Conservation (phyloP, 2,888 invertebrate species). For the Harpagoxenus sublaevis region DNA sequence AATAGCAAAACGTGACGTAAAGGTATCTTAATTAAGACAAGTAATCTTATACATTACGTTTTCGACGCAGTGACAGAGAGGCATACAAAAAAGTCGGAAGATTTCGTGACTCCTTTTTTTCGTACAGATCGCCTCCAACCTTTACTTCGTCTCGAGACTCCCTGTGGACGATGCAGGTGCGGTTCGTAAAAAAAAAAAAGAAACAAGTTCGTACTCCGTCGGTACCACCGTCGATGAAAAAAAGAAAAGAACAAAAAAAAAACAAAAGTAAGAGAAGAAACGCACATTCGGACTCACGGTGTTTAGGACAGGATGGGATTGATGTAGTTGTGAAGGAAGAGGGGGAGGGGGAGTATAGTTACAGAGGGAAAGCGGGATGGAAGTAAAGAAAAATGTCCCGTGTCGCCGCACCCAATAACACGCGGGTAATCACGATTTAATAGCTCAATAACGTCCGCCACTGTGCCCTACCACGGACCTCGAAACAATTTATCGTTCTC, state of each 20-base stretch:
- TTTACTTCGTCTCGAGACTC: slow-evolving; percentile 26
- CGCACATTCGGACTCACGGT: slow-evolving; percentile 18
- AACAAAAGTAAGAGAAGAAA: slow-evolving; percentile 10
- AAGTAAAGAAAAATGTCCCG: slow-evolving; percentile 71
- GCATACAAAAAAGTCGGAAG: neutral
- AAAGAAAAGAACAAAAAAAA: neutral
- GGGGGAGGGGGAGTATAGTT: neutral
- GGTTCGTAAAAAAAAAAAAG: slow-evolving; percentile 38
- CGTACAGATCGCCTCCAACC: neutral
- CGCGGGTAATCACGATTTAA: slow-evolving; percentile 84
- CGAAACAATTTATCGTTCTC: slow-evolving; percentile 82
- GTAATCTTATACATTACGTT: slow-evolving; percentile 16
- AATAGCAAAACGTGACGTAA: neutral
- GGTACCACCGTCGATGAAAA: slow-evolving; percentile 23
- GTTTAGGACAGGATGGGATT: slow-evolving; percentile 15
- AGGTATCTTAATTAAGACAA: neutral
- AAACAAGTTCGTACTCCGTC: slow-evolving; percentile 37
- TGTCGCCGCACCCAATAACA: slow-evolving; percentile 83
- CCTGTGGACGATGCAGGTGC: slow-evolving; percentile 39
- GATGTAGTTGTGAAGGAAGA: neutral
- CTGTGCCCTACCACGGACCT: slow-evolving; percentile 74
- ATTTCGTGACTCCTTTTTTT: slow-evolving; percentile 7
- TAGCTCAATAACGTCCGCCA: slow-evolving; percentile 83
- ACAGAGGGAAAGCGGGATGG: slow-evolving; percentile 2
- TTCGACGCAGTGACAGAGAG: neutral